Base-by-base conservation (phyloP, 2,113 vertebrate species). In the Micronycteris hirsuta region DNA sequence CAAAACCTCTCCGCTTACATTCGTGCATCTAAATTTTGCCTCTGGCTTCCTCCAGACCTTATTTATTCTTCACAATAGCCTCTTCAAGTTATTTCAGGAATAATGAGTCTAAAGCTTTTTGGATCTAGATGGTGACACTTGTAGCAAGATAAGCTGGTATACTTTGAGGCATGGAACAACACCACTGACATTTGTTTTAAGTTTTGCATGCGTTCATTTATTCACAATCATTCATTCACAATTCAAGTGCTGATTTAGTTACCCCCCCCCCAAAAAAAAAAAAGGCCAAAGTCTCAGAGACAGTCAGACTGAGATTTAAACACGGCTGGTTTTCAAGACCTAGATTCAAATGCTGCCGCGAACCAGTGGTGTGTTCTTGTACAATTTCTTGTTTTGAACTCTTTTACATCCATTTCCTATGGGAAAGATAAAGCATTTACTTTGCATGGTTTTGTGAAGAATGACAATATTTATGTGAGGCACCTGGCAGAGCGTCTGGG, bases 21-120 rank as follows among this genome's bases (percentile, higher is more conserved):
- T 68, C 91, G 54, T 96, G 89, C 80, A 89, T 91, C 85, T 93
- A 71, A 94, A 94, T 76, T 89, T 96, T 85, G 52, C 71, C 52
- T 94, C 86, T 86, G 36, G 86, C 65, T 90, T 84, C 38, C 33
- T 74, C 70, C n/a, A 68, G 45, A 36, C 70, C n/a, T 96, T 89
- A 90, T 78, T 95, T 93, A 86, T 95, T 86, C 52, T 84, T 76
- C 36, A 73, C 65, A 93, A 49, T 80, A 80, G 63, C 45, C 58
- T 93, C 65, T 89, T 92, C 49, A 28, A 56, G 52, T 90, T 95
- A 76, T 91, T 89, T 94, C 52, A 83, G 81, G 63, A 22, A 24
- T 45, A 58, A n/a, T 54, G 43, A 33, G 63, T 89, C 71, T 63
- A 63, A 67, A 94, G 87, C 24, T 47, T 94, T 86, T 95, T 52